Percentiles rank a stretch among this genome's conserved stretches.
phyloP scores from a whole-genome alignment of 2,797 vertebrate genomes.

The Peromyscus melanophrys region DNA sequence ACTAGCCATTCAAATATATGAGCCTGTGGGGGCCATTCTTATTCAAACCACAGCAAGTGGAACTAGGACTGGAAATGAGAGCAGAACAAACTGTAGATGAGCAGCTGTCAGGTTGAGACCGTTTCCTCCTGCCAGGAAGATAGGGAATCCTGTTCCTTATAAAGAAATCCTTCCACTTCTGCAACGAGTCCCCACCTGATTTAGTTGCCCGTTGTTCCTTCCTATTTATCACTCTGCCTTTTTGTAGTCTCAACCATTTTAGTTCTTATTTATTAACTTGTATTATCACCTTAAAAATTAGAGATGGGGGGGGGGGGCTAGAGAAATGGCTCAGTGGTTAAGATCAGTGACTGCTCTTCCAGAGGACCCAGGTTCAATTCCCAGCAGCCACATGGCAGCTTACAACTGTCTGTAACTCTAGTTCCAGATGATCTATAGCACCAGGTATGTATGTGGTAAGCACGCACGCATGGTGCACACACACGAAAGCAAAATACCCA shows the following conservation, averaged over 20 bases:
- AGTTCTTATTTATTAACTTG: constrained; percentile 43
- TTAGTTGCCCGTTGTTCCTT: neutral
- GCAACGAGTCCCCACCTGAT: neutral
- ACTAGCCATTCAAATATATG: neutral
- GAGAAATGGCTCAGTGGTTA: neutral
- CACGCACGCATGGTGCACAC: neutral
- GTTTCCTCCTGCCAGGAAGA: neutral
- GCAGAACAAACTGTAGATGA: neutral
- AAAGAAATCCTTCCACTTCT: constrained; percentile 14
- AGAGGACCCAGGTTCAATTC: neutral
- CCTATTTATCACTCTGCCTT: neutral
- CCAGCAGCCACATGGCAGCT: neutral
- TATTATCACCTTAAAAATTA: constrained; percentile 5
- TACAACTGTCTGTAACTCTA: neutral
- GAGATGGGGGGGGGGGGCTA: too few relatives aligned
- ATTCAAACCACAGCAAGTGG: neutral
- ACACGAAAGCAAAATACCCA: neutral
- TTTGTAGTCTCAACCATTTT: neutral
- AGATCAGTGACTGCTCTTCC: neutral
- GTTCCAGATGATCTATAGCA: neutral
- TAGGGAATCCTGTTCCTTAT: neutral
- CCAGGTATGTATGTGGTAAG: neutral
- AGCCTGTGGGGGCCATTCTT: neutral
- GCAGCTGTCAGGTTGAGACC: neutral
- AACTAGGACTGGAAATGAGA: neutral